Conservation (phyloP, 2,888 invertebrate genomes). For the Empis livida region DNA sequence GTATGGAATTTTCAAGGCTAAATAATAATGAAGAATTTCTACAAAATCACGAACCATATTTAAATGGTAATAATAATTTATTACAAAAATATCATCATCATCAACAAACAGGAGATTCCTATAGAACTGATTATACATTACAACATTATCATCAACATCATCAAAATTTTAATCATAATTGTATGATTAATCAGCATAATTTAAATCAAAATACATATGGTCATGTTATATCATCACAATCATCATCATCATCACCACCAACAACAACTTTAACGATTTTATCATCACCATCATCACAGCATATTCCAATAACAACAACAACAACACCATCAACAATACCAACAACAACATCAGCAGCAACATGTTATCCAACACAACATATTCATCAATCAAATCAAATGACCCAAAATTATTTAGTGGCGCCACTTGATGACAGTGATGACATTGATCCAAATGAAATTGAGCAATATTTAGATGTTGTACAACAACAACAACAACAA, state of each 20-base stretch:
- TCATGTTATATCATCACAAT: not conserved
- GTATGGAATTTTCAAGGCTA: not conserved
- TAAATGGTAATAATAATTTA: not conserved
- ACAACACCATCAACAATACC: slow-evolving; percentile 6
- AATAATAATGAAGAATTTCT: not conserved
- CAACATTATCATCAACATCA: no score
- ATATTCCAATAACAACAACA: slow-evolving; percentile 2
- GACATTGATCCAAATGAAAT: slow-evolving; percentile 35
- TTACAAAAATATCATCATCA: no score
- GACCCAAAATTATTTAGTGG: slow-evolving; percentile 7
- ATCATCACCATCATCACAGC: slow-evolving; percentile 4
- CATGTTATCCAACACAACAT: not conserved
- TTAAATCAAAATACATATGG: not conserved
- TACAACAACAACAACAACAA: slow-evolving; percentile 8
- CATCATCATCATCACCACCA: slow-evolving; percentile 1
- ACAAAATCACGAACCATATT: not conserved
- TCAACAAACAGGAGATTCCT: no score
- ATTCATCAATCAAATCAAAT: slow-evolving; percentile 2
- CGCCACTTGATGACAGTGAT: slow-evolving; percentile 12
- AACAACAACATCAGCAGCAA: slow-evolving; percentile 9
- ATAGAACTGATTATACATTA: no score
- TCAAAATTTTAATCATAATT: no score
- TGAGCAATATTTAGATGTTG: slow-evolving; percentile 35
- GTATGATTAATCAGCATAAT: not conserved
- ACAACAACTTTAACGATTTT: slow-evolving; percentile 2